A percentile compares a stretch with the other conserved stretches of the same genome.
phyloP scores from a whole-genome alignment of 2,797 vertebrate genomes.

The Strix occidentalis region DNA sequence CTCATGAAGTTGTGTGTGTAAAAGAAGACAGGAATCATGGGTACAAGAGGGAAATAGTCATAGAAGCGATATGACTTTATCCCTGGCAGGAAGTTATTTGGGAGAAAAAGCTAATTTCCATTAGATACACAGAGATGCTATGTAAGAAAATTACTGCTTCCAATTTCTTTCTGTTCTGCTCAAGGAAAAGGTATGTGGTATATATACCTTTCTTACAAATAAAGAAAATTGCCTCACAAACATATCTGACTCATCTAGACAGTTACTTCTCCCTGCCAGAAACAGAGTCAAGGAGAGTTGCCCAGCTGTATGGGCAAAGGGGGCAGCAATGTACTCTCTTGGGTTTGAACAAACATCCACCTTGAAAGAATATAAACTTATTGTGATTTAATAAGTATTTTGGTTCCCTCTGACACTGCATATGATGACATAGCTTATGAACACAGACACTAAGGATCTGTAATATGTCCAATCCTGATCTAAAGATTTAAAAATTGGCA shows the following conservation, averaged over 20 bases:
- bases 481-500: not conserved
- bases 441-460: not conserved
- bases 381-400: not conserved
- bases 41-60: not conserved
- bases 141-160: not conserved
- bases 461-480: not conserved
- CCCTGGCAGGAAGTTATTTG: not conserved
- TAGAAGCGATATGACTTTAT: not conserved
- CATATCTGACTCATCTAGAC: not conserved
- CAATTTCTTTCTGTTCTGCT: not conserved
- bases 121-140: not conserved
- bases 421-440: not conserved
- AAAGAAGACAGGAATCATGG: not conserved
- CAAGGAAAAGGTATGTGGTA: not conserved
- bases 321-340: no score
- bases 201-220: not conserved
- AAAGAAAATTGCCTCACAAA: not conserved
- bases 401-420: not conserved
- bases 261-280: not conserved
- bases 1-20: not conserved
- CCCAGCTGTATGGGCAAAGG: not conserved
- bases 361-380: not conserved
- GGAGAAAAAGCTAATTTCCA: not conserved
- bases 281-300: not conserved
- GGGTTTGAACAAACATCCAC: not conserved